Base-by-base conservation (phyloP, 1,140 invertebrate species). In the Reticulitermes speratus region DNA sequence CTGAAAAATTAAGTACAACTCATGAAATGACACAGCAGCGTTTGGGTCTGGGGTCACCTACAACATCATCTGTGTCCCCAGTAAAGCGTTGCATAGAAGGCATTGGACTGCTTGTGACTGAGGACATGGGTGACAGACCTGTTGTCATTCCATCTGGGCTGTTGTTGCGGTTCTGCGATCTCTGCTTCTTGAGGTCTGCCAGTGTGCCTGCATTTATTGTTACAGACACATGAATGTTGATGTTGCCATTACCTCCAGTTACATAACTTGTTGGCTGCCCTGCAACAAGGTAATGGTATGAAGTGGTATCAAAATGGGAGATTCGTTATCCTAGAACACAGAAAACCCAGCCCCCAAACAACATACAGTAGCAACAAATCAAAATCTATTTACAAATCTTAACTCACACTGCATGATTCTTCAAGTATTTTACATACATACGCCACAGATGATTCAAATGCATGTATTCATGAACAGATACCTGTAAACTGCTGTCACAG, bases 171-270 rank as follows among this genome's bases (percentile, higher is more conserved):
- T 95, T 96, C 88, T 97, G 95, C 21, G 96, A 94, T 87, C 97
- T 93, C 90, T 97, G 96, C 89, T 97, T 97, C 91, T 98, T 98
- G 89, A 98, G 92, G 91, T 98, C 97, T 55, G 96, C 96, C 87
- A 98, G 93, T 44, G 97, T 97, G 86, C 92, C 91, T 30, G 90
- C 92, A 89, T 92, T 94, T 84, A 91, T 93, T 81, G 92, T 93
- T 89, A 96, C 95, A 88, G 92, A 96, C 93, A 92, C 91, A 88
- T 97, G 96, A 90, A 97, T 96, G 93, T 97, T 97, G 91, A 97
- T 96, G 93, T 97, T 97, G 91, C 96, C 96, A 92, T 96, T 96
- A 90, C 95, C 95, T 65, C 69, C 89, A 2, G 89, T 88, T 65
- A 86, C 59, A 85, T 90, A 90, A 82, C 88, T 89, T 9, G 91